phyloP scores from a whole-genome alignment of 2,888 invertebrate species.

The Phalera bucephala region DNA sequence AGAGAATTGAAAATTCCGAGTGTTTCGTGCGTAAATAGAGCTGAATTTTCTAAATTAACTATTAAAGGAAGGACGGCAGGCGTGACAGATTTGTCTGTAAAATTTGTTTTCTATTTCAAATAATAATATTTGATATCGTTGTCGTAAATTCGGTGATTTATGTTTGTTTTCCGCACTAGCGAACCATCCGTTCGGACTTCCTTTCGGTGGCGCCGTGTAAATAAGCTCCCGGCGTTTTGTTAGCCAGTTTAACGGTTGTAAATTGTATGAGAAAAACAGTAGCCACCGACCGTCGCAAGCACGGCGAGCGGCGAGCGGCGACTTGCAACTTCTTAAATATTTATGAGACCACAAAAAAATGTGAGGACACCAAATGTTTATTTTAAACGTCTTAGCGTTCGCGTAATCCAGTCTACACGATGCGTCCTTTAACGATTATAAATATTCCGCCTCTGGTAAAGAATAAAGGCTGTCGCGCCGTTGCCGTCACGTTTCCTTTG shows the following conservation, averaged over 20 bases:
- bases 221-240: constrained; percentile 68
- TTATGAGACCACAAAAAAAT: constrained; percentile 52
- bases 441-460: constrained; percentile 3
- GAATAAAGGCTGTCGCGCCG: constrained; percentile 11
- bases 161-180: constrained; percentile 60
- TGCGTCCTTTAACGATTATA: constrained; percentile 9
- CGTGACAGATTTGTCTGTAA: constrained; percentile 42
- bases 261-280: constrained; percentile 36
- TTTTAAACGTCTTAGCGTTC: constrained; percentile 16
- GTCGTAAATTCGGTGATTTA: constrained; percentile 74
- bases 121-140: constrained; percentile 65
- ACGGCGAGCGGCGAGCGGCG: constrained; percentile 35
- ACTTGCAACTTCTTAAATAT: constrained; percentile 54
- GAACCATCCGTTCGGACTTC: constrained; percentile 68
- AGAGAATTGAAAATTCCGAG: constrained; percentile 46
- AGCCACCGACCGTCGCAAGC: constrained; percentile 28
- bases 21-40: constrained; percentile 49
- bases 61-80: constrained; percentile 47
- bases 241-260: constrained; percentile 68
- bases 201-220: constrained; percentile 67
- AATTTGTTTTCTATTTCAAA: constrained; percentile 59
- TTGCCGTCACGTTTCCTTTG: constrained; percentile 16
- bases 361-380: constrained; percentile 21
- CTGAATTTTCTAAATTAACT: constrained; percentile 55
- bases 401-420: constrained; percentile 5